Conservation (phyloP, 2,113 vertebrate genomes). For the Paracyprichromis sp. region DNA sequence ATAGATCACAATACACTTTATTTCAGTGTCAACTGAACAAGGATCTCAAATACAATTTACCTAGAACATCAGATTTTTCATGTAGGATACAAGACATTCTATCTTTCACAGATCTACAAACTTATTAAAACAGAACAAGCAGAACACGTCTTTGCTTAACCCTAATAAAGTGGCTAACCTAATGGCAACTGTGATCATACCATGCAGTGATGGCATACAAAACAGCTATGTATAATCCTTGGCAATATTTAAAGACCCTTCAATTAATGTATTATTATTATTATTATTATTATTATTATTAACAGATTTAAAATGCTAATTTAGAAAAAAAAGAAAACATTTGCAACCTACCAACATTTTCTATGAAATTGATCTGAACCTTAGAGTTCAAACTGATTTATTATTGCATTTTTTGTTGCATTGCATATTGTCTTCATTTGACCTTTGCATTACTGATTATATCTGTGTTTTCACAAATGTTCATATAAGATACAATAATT, state of each 20-base stretch:
- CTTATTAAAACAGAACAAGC: background rate
- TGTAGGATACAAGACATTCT: background rate
- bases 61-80: background rate
- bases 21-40: background rate
- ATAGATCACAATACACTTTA: background rate
- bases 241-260: background rate
- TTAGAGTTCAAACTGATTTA: background rate
- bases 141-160: background rate
- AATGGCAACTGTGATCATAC: background rate
- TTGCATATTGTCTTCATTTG: slow-evolving; percentile 19
- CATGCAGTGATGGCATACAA: background rate
- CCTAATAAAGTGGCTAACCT: background rate
- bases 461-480: background rate
- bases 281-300: background rate
- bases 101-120: background rate
- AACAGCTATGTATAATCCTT: slow-evolving; percentile 4
- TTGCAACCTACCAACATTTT: background rate
- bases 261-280: background rate
- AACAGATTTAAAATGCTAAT: background rate
- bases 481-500: background rate
- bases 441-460: background rate
- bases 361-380: background rate
- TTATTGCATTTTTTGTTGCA: slow-evolving; percentile 28
- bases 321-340: background rate
- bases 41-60: background rate